Evolutionary conservation across 2,113 vertebrate species (phyloP).

Genomic region (Corvus moneduloides): DNA sequence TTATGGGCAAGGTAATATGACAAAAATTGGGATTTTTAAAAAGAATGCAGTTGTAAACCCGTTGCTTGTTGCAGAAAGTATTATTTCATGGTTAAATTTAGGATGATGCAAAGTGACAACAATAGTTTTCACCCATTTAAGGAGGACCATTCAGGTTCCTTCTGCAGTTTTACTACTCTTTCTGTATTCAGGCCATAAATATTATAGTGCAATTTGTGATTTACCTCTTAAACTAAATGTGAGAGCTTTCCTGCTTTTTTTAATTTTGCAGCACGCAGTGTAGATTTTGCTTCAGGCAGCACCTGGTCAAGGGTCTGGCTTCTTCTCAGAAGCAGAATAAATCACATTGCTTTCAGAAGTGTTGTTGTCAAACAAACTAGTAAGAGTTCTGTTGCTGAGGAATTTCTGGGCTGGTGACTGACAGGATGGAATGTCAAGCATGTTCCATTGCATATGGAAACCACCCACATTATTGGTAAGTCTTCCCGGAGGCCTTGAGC

Average conservation of each 20-base stretch:
- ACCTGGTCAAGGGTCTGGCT: not conserved
- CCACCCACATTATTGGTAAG: not conserved
- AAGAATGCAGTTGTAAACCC: not conserved
- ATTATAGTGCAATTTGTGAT: not conserved
- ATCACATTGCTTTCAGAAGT: not conserved
- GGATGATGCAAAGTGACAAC: fast-evolving
- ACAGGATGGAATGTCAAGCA: not conserved
- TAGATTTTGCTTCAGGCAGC: not conserved
- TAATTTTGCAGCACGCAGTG: not conserved
- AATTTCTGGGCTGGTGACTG: not conserved
- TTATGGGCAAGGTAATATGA: fast-evolving
- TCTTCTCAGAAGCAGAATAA: not conserved
- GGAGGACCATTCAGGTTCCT: not conserved
- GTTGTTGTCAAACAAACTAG: not conserved
- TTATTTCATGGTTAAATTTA: not conserved
- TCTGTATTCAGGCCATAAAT: not conserved
- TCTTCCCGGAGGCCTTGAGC: not conserved
- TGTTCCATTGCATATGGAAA: not conserved
- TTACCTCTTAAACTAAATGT: not conserved
- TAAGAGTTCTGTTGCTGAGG: not conserved
- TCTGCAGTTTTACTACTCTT: not conserved
- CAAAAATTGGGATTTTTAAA: not conserved
- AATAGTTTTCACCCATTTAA: not conserved
- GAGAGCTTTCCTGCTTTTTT: not conserved
- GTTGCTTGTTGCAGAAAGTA: not conserved